A percentile compares a stretch with the other conserved stretches of the same genome.
Evolutionary conservation across 1,140 invertebrate genomes (phyloP).

Genomic region (Aradophagus sp.): DNA sequence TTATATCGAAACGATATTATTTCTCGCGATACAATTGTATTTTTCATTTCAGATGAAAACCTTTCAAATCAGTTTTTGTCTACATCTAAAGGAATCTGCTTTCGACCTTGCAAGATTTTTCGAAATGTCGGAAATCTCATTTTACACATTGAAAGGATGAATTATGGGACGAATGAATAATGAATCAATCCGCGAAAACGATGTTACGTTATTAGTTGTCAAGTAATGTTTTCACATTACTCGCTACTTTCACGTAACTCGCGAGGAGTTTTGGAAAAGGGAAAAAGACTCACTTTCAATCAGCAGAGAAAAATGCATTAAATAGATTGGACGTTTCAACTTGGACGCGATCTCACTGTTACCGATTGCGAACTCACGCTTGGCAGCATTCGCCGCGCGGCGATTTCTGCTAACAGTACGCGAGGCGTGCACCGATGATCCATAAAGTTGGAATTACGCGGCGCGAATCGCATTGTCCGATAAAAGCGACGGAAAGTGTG

Average conservation of each 20-base stretch:
- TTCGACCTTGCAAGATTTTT: too few relatives aligned
- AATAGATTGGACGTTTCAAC: constrained; percentile 59
- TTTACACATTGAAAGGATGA: constrained; percentile 12
- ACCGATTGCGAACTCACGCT: constrained; percentile 49
- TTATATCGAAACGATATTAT: not conserved
- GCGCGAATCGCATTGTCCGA: constrained; percentile 19
- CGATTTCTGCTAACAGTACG: constrained; percentile 24
- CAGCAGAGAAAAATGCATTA: constrained; percentile 59
- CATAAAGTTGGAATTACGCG: constrained; percentile 24
- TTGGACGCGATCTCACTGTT: constrained; percentile 54
- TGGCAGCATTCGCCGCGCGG: constrained; percentile 21
- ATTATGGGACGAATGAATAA: constrained; percentile 28
- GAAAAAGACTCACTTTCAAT: constrained; percentile 60
- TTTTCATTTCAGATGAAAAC: too few relatives aligned
- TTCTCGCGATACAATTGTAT: too few relatives aligned
- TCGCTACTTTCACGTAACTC: constrained; percentile 49
- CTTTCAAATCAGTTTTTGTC: too few relatives aligned
- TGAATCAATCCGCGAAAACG: constrained; percentile 31
- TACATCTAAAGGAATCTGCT: too few relatives aligned
- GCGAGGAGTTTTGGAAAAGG: constrained; percentile 39
- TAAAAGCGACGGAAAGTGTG: not conserved
- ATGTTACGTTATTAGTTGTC: constrained; percentile 38
- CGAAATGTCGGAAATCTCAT: not conserved
- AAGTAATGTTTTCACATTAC: constrained; percentile 38
- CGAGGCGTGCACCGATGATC: constrained; percentile 19